These are phyloP conservation scores for Oophaga sylvatica DNA, from an alignment of 2,797 vertebrate species.

Conservation along the genomic window DNA sequence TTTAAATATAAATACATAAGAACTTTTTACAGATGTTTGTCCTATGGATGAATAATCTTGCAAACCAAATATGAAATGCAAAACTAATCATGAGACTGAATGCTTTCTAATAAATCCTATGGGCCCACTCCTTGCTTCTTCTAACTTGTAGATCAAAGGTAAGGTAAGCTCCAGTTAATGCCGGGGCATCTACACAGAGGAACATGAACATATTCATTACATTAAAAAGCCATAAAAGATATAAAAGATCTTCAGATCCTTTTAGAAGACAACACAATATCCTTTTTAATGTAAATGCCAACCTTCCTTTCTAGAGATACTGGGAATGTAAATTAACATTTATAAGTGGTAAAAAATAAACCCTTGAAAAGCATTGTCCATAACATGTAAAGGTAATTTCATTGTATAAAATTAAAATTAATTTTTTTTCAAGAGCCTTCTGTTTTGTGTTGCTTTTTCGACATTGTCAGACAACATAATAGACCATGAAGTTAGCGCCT, in stretches of 20 bases:
- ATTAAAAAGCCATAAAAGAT: no score
- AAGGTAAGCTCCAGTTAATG: no score
- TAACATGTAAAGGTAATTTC: not conserved
- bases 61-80: no score
- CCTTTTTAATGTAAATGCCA: slow-evolving; percentile 50
- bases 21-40: no score
- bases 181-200: no score
- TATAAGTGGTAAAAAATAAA: slow-evolving; percentile 13
- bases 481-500: not conserved
- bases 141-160: no score
- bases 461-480: slow-evolving; percentile 9
- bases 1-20: no score
- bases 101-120: no score
- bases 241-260: not conserved
- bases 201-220: no score
- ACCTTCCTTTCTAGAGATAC: slow-evolving; percentile 2
- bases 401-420: slow-evolving; percentile 21
- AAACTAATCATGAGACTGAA: no score
- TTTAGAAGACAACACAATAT: slow-evolving; percentile 17
- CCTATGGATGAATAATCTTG: no score
- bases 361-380: slow-evolving; percentile 8
- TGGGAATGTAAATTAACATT: slow-evolving; percentile 44
- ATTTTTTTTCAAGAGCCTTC: slow-evolving; percentile 7
- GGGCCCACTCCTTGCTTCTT: no score
- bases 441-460: slow-evolving; percentile 12